Evolutionary conservation across 2,797 vertebrate genomes (phyloP), one percentile per base, ranked within the genome.

Genomic region (Mareca penelope): DNA sequence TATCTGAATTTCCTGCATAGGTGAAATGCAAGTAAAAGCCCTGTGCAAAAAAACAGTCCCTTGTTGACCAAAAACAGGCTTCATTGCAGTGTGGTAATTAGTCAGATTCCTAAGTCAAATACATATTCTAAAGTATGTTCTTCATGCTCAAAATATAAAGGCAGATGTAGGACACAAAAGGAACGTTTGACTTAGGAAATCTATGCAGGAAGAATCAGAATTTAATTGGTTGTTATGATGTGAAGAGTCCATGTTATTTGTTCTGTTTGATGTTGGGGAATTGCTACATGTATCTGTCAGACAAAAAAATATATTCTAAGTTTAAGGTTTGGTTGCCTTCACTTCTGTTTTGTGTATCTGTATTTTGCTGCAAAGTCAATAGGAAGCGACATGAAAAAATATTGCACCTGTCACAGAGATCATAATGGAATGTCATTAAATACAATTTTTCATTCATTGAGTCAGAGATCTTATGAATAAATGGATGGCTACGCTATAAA

Each of bases 311-410:
- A 44, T 53, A 12, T 60, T 80, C 60, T 68, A 53, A 89, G 92
- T 89, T 90, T 77, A 64, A 57, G 78, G 42, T 90, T 93, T 80
- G 44, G 40, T 48, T 84, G 24, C 50, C 44, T 87, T 94, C 68
- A 55, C 6, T 86, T 92, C 53, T 87, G 31, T 31, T 31, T 46
- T 71, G 33, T 61, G 18, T 73, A 55, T 71, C 81, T 85, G 3
- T 75, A 80, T 93, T 95, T 85, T 87, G 53, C 70, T 91, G 78
- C 71, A 68, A 90, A 94, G 64, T 75, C 86, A 94, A 89, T 90
- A 85, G 61, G 57, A 85, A 85, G 10, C 78, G 83, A 69, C 90
- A 87, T 75, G 80, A 77, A 94, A 91, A 93, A 93, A 40, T 85
- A 84, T 42, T 80, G 40, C 53, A 61, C 44, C 69, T 89, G 88